Evolutionary conservation across 1,140 invertebrate genomes (phyloP), one percentile per base, ranked within the genome.

Genomic region (Leptopilina boulardi): DNA sequence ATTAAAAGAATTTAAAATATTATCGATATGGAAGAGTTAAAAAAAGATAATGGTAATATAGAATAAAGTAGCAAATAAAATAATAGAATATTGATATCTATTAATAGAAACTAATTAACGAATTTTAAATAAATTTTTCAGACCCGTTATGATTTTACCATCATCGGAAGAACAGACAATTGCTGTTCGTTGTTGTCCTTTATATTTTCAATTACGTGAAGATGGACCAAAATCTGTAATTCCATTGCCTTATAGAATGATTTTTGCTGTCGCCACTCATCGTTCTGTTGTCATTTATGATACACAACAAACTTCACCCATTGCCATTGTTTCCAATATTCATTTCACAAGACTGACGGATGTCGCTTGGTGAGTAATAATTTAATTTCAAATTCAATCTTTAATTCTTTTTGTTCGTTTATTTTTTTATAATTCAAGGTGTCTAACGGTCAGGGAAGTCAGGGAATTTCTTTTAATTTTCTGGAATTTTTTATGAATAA

Each of bases 291-390:
- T 98, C 70, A 89, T 99, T 18, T 98, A 98, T 87, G 98, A 99
- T 87, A 99, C 97, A 9, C 97, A 98, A 88, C 97, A 98, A 90
- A 90, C 91, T 13, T 91, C 93, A 44, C 98, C 98, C 0, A 94
- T 99, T 88, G 97, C 94, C 0, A 91, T 96, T 73, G 93, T 99
- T 70, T 94, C 96, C 1, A 97, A 98, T 85, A 97, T 99, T 85
- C 98, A 99, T 89, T 99, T 98, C 83, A 97, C 97, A 1, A 93
- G 97, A 84, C 91, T 99, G 11, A 98, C 96, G 47, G 98, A 99
- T 91, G 80, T 99, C 18, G 91, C 96, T 0, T 99, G 98, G 98
- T 95, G 88, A 90, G 89, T 82, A 71, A 73, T 79, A 66, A 42
- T 76, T 70, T 82, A 73, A 15, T 30, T 34, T 26, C 11, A 5